Base-by-base conservation (phyloP, 2,113 vertebrate genomes). In the Megaceryle maxima region DNA sequence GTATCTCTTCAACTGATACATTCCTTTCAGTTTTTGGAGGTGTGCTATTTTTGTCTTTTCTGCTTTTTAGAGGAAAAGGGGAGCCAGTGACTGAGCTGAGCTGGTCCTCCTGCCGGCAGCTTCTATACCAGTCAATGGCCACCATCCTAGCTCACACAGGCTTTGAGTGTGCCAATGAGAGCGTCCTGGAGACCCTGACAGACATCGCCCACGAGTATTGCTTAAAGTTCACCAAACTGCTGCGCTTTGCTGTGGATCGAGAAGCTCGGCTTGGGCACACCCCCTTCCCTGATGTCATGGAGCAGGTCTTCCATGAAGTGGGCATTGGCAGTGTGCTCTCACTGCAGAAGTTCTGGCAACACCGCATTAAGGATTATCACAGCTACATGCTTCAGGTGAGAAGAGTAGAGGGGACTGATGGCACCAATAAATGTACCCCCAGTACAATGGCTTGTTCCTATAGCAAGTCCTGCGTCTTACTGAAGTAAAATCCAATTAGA, bases 291-390 rank as follows among this genome's bases (percentile, higher is more conserved):
- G 99, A 99, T 1, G 98, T 99, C 51, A 98, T 99, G 97, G 99
- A 99, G 95, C 99, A 99, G 92, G 99, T 99, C 10, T 99, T 99
- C 97, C 99, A 99, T 0, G 99, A 99, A 79, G 98, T 99, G 95
- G 99, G 99, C 94, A 98, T 99, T 9, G 99, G 99, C 97, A 99
- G 99, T 0, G 98, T 99, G 84, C 97, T 99, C 76, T 99, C 99
- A 0, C 98, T 99, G 89, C 99, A 99, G 98, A 99, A 98, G 95
- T 99, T 99, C 97, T 99, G 99, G 99, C 99, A 99, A 92, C 98
- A 99, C 83, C 99, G 99, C 86, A 99, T 99, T 94, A 99, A 99
- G 95, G 99, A 99, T 96, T 99, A 99, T 91, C 99, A 99, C 97
- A 99, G 98, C 96, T 99, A 99, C 97, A 99, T 99, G 99, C 97